Conservation (phyloP, 2,888 invertebrate genomes). For the Cephus runcator region DNA sequence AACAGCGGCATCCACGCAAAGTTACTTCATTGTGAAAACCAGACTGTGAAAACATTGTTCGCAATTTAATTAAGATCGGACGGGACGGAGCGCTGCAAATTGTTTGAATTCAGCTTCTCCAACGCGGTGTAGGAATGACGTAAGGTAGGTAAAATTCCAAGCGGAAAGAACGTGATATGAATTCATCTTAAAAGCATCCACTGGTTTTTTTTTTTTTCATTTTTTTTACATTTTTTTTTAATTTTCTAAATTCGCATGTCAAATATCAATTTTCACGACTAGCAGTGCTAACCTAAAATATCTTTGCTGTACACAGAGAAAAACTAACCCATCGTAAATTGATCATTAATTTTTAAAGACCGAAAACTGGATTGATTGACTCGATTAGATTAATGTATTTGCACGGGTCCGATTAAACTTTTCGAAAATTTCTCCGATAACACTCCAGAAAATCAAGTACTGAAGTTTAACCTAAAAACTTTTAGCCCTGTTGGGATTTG, state of each 20-base stretch:
- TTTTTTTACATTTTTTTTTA: not conserved
- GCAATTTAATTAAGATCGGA: constrained; percentile 23
- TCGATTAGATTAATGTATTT: not conserved
- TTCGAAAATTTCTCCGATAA: not conserved
- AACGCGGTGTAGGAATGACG: not conserved
- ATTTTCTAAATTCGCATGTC: not conserved
- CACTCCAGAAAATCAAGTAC: not conserved
- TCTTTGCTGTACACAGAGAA: too few relatives aligned
- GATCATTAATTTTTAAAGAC: not conserved
- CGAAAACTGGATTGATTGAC: too few relatives aligned
- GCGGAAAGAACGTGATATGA: not conserved
- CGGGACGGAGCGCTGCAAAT: constrained; percentile 4
- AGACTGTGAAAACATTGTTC: constrained; percentile 17
- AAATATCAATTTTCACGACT: not conserved
- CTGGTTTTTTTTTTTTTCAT: not conserved
- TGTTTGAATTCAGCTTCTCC: constrained; percentile 7
- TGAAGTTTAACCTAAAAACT: not conserved
- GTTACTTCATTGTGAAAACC: constrained; percentile 12
- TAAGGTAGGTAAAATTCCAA: not conserved
- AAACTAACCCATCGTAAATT: too few relatives aligned
- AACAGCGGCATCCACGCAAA: constrained; percentile 2
- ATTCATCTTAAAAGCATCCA: not conserved
- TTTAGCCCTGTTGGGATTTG: not conserved
- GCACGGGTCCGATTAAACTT: not conserved
- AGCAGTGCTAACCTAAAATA: not conserved